Evolutionary conservation across 2,888 invertebrate genomes (phyloP).

Genomic region (Drosophila rellima): DNA sequence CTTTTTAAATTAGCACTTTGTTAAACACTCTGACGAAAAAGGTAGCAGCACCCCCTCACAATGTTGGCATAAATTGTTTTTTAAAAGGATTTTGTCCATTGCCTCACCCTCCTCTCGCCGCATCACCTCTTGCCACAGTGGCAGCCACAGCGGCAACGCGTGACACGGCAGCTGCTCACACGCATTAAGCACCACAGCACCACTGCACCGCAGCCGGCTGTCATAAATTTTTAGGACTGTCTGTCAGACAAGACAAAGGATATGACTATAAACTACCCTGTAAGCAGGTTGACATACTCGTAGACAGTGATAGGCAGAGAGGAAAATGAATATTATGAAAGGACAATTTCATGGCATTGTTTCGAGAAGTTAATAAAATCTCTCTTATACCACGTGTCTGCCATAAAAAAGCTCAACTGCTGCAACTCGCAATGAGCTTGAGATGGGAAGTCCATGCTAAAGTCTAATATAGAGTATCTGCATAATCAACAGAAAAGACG

Average conservation of each 20-base stretch:
- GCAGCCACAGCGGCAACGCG: slow-evolving; percentile 48
- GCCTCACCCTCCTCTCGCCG: slow-evolving; percentile 10
- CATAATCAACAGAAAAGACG: slow-evolving; percentile 8
- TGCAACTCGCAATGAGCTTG: not conserved
- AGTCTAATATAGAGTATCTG: slow-evolving; percentile 19
- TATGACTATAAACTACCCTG: slow-evolving; percentile 41
- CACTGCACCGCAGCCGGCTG: slow-evolving; percentile 53
- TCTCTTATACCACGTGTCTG: not conserved
- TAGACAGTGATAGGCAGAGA: not conserved
- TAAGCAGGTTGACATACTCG: not conserved
- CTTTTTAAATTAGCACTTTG: slow-evolving; percentile 85
- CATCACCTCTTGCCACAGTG: slow-evolving; percentile 4
- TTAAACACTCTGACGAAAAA: slow-evolving; percentile 81
- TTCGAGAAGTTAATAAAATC: not conserved
- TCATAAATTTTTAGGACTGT: slow-evolving; percentile 69
- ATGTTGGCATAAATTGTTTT: slow-evolving; percentile 77
- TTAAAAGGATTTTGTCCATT: slow-evolving; percentile 80
- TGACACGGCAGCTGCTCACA: slow-evolving; percentile 76
- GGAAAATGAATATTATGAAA: not conserved
- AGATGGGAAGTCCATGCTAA: not conserved
- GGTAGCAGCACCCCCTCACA: slow-evolving; percentile 60
- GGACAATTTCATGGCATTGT: not conserved
- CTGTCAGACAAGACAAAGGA: slow-evolving; percentile 11
- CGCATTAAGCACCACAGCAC: slow-evolving; percentile 70
- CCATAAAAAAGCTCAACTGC: not conserved